Conservation (phyloP, 2,113 vertebrate species). For the Bubalus kerabau region DNA sequence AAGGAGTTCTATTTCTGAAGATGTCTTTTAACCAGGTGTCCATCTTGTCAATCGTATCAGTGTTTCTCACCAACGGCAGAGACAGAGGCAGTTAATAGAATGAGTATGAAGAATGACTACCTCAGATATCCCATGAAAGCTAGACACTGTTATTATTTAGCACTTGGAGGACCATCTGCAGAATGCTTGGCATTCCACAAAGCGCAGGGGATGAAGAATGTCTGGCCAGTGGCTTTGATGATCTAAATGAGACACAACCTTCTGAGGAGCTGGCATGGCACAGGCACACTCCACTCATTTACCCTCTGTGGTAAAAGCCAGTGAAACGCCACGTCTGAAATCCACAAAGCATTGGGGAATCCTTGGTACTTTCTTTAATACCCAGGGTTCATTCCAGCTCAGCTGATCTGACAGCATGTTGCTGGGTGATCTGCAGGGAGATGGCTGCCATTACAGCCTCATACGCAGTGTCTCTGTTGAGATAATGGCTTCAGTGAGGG, state of each 20-base stretch:
- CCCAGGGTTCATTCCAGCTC: background rate
- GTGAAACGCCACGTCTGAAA: background rate
- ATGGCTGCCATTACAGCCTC: background rate
- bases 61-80: conserved; percentile 23
- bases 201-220: background rate
- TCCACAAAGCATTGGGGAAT: background rate
- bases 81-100: conserved; percentile 42
- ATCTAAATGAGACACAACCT: conserved; percentile 30
- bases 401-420: conserved; percentile 6
- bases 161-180: conserved; percentile 25
- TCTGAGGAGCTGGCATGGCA: background rate
- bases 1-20: conserved; percentile 44
- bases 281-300: background rate
- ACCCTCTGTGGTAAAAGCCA: background rate
- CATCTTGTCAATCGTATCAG: conserved; percentile 46
- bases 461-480: background rate
- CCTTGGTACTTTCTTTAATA: background rate
- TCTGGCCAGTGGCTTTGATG: conserved; percentile 26
- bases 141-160: conserved; percentile 50
- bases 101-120: conserved; percentile 45
- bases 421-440: background rate
- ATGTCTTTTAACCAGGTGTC: conserved; percentile 37
- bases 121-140: conserved; percentile 43
- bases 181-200: conserved; percentile 21
- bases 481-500: background rate